Base-by-base conservation (phyloP, 2,888 invertebrate species). In the Vannuccia rotundouncinata region DNA sequence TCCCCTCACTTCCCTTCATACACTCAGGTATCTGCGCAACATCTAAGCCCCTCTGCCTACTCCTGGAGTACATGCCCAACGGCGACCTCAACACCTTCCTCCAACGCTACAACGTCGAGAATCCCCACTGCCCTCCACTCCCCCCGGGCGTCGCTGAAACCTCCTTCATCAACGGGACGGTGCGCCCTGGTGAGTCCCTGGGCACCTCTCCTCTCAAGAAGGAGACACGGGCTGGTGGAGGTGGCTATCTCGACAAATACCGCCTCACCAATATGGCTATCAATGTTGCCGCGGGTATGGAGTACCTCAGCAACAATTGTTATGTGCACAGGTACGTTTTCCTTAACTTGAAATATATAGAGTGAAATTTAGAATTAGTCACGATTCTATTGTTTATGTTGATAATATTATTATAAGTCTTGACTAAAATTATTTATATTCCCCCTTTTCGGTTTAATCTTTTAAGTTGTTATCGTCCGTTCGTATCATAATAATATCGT, bases 11-110 rank as follows among this genome's bases (percentile, higher is more conserved):
- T n/a, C n/a, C n/a, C n/a, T n/a, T n/a, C n/a, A n/a, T n/a, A n/a
- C n/a, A n/a, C n/a, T n/a, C 75, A 75, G 96, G 96, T 29, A 96
- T 97, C 0, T 97, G 97, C 90, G 95, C 96, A 59, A 91, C 96
- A 82, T 96, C 95, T 0, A 91, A 95, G 82, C 96, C 97, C 31
- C 96, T 97, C 95, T 98, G 97, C 89, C 91, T 98, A 82, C 90
- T 98, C 25, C 95, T 98, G 89, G 98, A 98, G 88, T 98, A 93
- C 89, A 97, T 98, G 95, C 95, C 94, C 25, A 92, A 94, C 84
- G 98, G 98, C 66, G 98, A 98, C 89, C 90, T 98, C 77, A 96
- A 95, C 90, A 94, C 95, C 89, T 95, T 95, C 88, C 89, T 96
- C 17, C 66, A 66, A 22, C 22, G 5, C 66, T 66, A 66, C 66